Evolutionary conservation across 2,888 invertebrate species (phyloP), one percentile per base, ranked within the genome.

Genomic region (Rhaphigaster nebulosa): DNA sequence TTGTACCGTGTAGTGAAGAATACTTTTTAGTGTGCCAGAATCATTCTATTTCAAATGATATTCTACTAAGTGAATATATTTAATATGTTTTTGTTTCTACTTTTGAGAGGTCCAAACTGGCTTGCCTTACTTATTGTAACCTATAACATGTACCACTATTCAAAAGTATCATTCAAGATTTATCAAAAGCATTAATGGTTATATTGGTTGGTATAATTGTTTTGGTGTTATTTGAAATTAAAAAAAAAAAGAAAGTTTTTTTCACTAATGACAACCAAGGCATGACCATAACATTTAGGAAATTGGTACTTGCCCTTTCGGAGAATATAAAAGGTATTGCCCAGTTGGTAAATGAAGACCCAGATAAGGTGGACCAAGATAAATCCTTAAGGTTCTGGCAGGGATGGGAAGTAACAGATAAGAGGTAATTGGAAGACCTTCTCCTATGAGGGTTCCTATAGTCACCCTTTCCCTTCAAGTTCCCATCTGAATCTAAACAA

Each of bases 401-500:
- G 76, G 76, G 38, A 76, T 76, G 76, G 76, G 76, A 76, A 76
- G 76, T 38, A 76, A 76, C 38, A 20, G 76, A 76, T 76, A 76
- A 76, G 76, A n/a, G 76, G 41, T 76, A 76, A 76, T 76, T 76
- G 76, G 76, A 41, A 76, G 60, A n/a, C n/a, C 60, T 60, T 29
- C 60, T 13, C 12, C n/a, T 60, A 60, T 56, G 56, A 56, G 26
- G 56, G 56, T 10, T 52, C 23, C 56, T 60, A 60, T 60, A 60
- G 60, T 60, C 60, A 60, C 60, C 60, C 60, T 60, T 60, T 60
- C 13, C 60, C 60, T 60, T n/a, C 13, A n/a, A 29, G 60, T 60
- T 60, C n/a, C 60, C 10, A n/a, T 60, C 60, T n/a, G 60, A 60
- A 60, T 60, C 60, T 13, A 60, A 60, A 60, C 60, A 60, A 60